Conservation (phyloP, 2,888 invertebrate species). For the Sphaerophoria rueppellii region DNA sequence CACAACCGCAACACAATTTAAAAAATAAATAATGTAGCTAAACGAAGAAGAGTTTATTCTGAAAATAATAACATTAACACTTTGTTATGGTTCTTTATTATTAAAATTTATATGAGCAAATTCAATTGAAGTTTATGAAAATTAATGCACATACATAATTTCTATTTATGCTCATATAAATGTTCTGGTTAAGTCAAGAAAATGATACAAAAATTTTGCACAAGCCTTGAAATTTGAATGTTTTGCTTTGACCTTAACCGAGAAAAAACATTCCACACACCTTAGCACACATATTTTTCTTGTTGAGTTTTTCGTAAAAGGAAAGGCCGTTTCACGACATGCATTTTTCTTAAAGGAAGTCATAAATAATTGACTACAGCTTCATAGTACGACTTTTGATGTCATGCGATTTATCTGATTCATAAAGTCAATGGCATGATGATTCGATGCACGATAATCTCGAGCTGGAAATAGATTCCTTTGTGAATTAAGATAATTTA, state of each 20-base stretch:
- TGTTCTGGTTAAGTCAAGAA: no score
- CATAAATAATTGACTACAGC: neutral
- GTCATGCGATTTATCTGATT: neutral
- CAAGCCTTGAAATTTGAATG: conserved; percentile 10
- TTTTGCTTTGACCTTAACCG: neutral
- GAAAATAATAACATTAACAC: no score
- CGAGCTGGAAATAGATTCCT: neutral
- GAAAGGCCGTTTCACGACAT: neutral
- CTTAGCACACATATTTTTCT: neutral
- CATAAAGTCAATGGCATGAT: neutral
- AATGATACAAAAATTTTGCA: no score
- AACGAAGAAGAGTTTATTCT: no score
- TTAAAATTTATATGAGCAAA: no score
- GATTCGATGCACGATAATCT: neutral
- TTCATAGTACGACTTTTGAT: neutral
- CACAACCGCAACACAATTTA: no score
- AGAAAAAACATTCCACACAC: neutral
- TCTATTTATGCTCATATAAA: no score
- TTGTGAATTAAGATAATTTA: conserved; percentile 4
- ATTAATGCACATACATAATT: no score
- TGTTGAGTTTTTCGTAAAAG: neutral
- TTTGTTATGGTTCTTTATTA: no score
- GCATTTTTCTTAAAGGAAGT: conserved; percentile 14
- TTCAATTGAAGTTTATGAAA: no score
- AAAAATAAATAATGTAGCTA: no score